These are phyloP conservation scores for Prolemur simus DNA, from an alignment of 2,113 vertebrate genomes.

Conservation along the genomic window DNA sequence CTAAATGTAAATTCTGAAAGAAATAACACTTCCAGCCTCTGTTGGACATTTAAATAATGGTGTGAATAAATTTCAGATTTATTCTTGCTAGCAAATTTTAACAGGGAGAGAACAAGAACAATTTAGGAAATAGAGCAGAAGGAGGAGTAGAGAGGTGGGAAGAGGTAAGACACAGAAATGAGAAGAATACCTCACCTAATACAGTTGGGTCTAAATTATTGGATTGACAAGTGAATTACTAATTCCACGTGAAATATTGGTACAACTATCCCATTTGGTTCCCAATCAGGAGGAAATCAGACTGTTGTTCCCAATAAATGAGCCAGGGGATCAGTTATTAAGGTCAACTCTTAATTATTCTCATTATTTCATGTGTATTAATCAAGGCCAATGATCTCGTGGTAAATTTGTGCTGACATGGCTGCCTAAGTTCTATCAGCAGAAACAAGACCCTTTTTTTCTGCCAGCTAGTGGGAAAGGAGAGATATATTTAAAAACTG, in stretches of 20 bases:
- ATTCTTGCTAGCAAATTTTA: conserved; percentile 20
- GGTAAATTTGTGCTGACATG: not conserved
- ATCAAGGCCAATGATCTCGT: not conserved
- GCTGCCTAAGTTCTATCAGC: not conserved
- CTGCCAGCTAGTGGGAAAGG: not conserved
- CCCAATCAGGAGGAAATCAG: not conserved
- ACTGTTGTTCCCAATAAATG: not conserved
- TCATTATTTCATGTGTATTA: not conserved
- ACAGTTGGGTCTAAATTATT: not conserved
- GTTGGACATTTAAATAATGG: not conserved
- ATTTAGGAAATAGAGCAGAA: not conserved
- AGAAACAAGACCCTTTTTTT: not conserved
- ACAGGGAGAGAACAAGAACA: not conserved
- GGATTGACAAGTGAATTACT: not conserved
- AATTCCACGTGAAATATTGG: not conserved
- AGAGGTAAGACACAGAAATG: not conserved
- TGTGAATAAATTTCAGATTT: conserved; percentile 18
- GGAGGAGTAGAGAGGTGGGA: not conserved
- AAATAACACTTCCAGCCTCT: not conserved
- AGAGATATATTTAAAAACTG: not conserved
- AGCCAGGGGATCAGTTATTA: not conserved
- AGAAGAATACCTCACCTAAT: not conserved
- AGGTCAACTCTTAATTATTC: not conserved
- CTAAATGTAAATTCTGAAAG: conserved; percentile 47
- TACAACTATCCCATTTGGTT: not conserved